Evolutionary conservation across 64 coral and sea anemone genomes (phyloP), one percentile per base, ranked within the genome.

Genomic region (Orbicella faveolata): DNA sequence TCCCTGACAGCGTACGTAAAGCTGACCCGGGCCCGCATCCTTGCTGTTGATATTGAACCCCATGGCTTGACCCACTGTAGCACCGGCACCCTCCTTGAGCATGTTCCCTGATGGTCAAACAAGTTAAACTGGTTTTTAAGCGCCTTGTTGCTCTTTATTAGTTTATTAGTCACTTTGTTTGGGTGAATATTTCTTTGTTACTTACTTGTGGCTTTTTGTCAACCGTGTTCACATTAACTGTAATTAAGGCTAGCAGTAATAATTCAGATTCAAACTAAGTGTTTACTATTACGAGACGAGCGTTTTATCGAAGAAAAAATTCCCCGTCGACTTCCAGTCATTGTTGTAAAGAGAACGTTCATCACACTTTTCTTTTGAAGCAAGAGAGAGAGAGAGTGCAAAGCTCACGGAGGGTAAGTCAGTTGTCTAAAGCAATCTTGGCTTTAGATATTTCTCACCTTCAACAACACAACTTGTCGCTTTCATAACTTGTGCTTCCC

Each of bases 1-100:
- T 25, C 97, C 97, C 61, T 90, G 78, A 61, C 97, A 99, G 64
- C 97, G 90, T 12, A 99, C 97, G 34, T 95, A 90, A 44, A 99
- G 73, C 76, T 91, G 94, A 9, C 97, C 97, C 0, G 91, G 83
- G 23, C 94, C 97, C 12, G 94, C 89, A 20, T 90, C 93, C 14
- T 90, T 91, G 67, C 90, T 92, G 20, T 89, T 90, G 5, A 98
- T 91, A 33, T 81, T 94, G 88, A 98, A 94, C 21, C 80, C 90
- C 96, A 98, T 98, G 9, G 93, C 90, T 67, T 94, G 90, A n/a
- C 90, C 94, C 11, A 94, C 87, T 26, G 89, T 84, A 15, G 88
- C 94, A 3, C 72, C 75, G 9, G 74, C 81, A 13, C 94, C 94
- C 21, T 96, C 80, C 30, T 63, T 75, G 63, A 96, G 76, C 37